These are phyloP conservation scores for Timandra comae DNA, from an alignment of 2,888 invertebrate genomes.

Conservation along the genomic window DNA sequence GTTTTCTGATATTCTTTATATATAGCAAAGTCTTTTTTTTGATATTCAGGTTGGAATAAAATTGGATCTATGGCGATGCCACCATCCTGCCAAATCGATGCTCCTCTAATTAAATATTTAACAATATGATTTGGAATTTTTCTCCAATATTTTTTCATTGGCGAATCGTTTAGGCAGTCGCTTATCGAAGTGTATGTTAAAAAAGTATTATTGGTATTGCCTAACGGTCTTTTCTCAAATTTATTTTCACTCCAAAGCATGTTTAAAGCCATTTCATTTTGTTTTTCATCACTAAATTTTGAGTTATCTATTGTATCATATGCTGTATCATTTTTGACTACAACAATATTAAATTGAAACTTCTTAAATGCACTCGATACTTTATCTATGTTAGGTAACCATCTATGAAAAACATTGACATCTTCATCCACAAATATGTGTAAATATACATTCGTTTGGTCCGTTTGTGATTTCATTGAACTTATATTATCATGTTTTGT, in stretches of 20 bases:
- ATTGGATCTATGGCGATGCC: conserved; percentile 62
- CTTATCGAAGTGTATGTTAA: conserved; percentile 41
- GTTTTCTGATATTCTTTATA: too few species aligned
- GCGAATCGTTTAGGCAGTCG: conserved; percentile 48
- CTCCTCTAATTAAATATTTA: conserved; percentile 48
- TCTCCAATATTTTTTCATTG: conserved; percentile 48
- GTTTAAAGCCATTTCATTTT: conserved; percentile 53
- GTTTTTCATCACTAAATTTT: conserved; percentile 41
- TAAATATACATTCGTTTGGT: conserved; percentile 47
- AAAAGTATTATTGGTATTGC: conserved; percentile 28
- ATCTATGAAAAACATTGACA: conserved; percentile 38
- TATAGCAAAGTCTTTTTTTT: too few species aligned
- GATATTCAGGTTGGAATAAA: too few species aligned
- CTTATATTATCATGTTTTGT: background rate
- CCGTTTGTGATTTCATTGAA: conserved; percentile 5
- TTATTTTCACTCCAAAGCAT: conserved; percentile 37
- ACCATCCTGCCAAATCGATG: conserved; percentile 63
- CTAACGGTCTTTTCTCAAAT: conserved; percentile 16
- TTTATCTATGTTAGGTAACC: conserved; percentile 45
- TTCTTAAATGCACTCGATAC: conserved; percentile 42
- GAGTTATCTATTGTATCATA: too few species aligned
- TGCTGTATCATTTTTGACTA: conserved; percentile 49
- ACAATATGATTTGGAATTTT: conserved; percentile 42
- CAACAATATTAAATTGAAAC: conserved; percentile 45
- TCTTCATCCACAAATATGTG: conserved; percentile 45